phyloP scores from a whole-genome alignment of 2,797 vertebrate species.

The Gymnocypris eckloni region DNA sequence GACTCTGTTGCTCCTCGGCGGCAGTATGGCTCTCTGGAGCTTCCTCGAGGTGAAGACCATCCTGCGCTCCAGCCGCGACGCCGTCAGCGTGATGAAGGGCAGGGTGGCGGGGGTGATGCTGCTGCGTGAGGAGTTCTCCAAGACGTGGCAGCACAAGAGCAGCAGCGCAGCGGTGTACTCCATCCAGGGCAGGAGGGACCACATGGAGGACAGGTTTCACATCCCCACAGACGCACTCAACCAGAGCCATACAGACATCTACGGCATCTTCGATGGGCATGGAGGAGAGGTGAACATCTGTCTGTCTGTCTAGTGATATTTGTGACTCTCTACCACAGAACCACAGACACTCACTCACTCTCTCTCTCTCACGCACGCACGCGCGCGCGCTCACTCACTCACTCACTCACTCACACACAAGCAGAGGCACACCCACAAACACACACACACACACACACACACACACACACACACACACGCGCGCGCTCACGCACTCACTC shows the following conservation, averaged over 20 bases:
- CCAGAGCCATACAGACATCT: conserved; percentile 88
- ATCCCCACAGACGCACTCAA: conserved; percentile 85
- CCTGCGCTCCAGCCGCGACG: conserved; percentile 86
- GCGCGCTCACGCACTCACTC: no score
- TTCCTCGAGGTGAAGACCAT: conserved; percentile 90
- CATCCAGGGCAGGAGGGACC: conserved; percentile 87
- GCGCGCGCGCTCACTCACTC: no score
- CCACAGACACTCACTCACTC: rapidly evolving
- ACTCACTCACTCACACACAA: no score
- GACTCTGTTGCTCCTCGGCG: conserved; percentile 85
- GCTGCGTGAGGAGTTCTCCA: conserved; percentile 86
- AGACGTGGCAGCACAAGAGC: conserved; percentile 89
- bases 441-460: no score
- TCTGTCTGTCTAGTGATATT: neutral
- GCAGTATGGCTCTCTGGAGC: conserved; percentile 88
- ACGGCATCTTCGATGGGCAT: conserved; percentile 88
- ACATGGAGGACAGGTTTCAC: conserved; percentile 90
- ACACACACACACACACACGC: no score
- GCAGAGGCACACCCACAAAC: no score
- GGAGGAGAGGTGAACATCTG: conserved; percentile 82
- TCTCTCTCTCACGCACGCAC: no score
- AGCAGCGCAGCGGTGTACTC: conserved; percentile 88
- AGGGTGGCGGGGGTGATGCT: conserved; percentile 85
- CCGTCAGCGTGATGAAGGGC: conserved; percentile 86
- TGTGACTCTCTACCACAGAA: no score